Evolutionary conservation across 2,888 invertebrate species (phyloP).

Genomic region (Chrysolina oricalcia): DNA sequence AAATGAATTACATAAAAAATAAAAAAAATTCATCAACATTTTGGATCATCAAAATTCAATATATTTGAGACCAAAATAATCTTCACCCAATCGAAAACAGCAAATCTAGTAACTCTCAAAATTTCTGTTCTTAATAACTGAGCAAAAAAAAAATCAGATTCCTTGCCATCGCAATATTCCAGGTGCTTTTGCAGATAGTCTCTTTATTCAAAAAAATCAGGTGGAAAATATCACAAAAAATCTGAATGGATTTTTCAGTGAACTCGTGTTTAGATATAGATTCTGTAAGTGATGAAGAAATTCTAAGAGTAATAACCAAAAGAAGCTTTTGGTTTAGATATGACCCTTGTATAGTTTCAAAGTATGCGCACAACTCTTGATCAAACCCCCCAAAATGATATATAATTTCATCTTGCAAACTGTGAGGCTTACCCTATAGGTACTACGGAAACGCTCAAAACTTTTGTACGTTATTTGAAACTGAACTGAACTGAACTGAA

Average conservation of each 20-base stretch:
- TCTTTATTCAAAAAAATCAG: slow-evolving; percentile 20
- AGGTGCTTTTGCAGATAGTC: neutral
- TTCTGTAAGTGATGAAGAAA: slow-evolving; percentile 20
- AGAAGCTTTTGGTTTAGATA: too few species aligned
- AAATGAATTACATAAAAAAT: too few species aligned
- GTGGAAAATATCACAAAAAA: slow-evolving; percentile 17
- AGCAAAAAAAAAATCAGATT: slow-evolving; percentile 21
- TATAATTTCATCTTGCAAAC: slow-evolving; percentile 18
- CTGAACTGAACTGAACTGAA: too few species aligned
- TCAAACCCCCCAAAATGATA: too few species aligned
- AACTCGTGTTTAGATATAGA: slow-evolving; percentile 15
- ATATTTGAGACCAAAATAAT: too few species aligned
- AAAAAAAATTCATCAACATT: too few species aligned
- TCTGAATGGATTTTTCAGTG: slow-evolving; percentile 9
- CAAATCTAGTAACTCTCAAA: slow-evolving; percentile 9
- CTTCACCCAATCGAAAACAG: too few species aligned
- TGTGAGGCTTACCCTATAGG: slow-evolving; percentile 1
- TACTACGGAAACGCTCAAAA: too few species aligned
- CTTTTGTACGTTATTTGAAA: too few species aligned
- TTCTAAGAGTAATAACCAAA: too few species aligned
- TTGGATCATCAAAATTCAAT: too few species aligned
- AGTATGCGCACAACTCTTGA: slow-evolving; percentile 16
- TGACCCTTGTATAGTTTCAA: neutral
- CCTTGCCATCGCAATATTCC: slow-evolving; percentile 13
- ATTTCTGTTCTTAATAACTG: slow-evolving; percentile 13